Evolutionary conservation across 1,140 invertebrate species (phyloP), one percentile per base, ranked within the genome.

Genomic region (Orussus abietinus): DNA sequence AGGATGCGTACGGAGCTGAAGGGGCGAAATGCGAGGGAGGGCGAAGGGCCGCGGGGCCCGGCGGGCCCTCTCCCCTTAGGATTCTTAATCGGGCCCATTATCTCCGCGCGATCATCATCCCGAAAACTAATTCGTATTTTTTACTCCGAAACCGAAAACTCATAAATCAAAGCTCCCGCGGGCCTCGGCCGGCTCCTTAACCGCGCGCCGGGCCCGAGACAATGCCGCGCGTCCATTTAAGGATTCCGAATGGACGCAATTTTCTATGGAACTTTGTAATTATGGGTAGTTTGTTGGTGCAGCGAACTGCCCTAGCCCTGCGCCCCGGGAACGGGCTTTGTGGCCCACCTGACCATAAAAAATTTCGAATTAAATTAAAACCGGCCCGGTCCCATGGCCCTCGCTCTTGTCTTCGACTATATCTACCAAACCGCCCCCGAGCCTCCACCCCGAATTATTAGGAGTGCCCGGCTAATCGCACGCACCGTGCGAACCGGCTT

Each of bases 81-180:
- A 69, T 69, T 69, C 65, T 71, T 71, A 71, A 71, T 71, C 66
- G 66, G 62, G 56, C 61, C 65, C 59, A 72, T 69, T 69, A 69
- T 72, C 66, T 69, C 57, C 57, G 61, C 57, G 64, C 62, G 65
- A 69, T 71, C 66, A 71, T 71, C 66, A 69, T 69, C 59, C 58
- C 65, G 54, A 71, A 71, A 71, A 71, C 64, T 71, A 71, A 69
- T 71, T 69, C 64, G 54, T 62, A 67, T 67, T 71, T 71, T 71
- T 71, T 69, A 67, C 64, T 67, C 58, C 62, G 64, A 69, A 71
- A 71, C 57, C 66, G 62, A 71, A 71, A 71, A 69, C 64, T 69
- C 66, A 71, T 71, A 71, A 71, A 71, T 71, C 68, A 71, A 69
- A 65, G 51, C 57, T 55, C 48, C 47, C 39, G 22, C 26, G 37